These are phyloP conservation scores for Cartodere bifasciata DNA, from an alignment of 2,888 invertebrate genomes.

Conservation along the genomic window DNA sequence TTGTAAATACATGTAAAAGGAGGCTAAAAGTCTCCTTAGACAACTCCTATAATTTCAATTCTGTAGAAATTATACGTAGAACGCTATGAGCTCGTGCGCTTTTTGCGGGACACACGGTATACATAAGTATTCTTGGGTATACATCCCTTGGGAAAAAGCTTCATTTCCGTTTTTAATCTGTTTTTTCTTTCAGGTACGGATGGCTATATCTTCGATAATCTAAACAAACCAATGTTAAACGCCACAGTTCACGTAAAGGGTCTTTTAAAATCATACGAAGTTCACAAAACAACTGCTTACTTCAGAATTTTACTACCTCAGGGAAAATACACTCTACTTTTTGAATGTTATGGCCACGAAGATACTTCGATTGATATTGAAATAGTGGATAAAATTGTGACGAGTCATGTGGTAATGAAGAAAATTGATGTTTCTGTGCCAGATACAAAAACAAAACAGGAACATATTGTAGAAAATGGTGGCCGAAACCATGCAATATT, in stretches of 20 bases:
- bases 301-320: slow-evolving; percentile 60
- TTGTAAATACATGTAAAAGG: no score
- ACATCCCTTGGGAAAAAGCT: slow-evolving; percentile 8
- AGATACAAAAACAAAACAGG: no score
- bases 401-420: no score
- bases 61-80: no score
- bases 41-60: no score
- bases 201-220: slow-evolving; percentile 56
- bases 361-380: slow-evolving; percentile 35
- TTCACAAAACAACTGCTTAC: slow-evolving; percentile 54
- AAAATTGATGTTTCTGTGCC: no score
- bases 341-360: slow-evolving; percentile 49
- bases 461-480: slow-evolving; percentile 8
- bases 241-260: slow-evolving; percentile 58
- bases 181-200: slow-evolving; percentile 42
- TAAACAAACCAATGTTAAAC: slow-evolving; percentile 51
- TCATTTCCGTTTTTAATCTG: neutral
- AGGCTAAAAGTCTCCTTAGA: no score
- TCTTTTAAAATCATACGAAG: slow-evolving; percentile 42
- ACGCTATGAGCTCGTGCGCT: no score
- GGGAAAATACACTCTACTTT: slow-evolving; percentile 50
- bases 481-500: slow-evolving; percentile 5
- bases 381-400: slow-evolving; percentile 33
- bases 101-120: no score
- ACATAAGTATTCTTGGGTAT: no score